Evolutionary conservation across 2,113 vertebrate species (phyloP).

Genomic region (Ageneiosus marmoratus): DNA sequence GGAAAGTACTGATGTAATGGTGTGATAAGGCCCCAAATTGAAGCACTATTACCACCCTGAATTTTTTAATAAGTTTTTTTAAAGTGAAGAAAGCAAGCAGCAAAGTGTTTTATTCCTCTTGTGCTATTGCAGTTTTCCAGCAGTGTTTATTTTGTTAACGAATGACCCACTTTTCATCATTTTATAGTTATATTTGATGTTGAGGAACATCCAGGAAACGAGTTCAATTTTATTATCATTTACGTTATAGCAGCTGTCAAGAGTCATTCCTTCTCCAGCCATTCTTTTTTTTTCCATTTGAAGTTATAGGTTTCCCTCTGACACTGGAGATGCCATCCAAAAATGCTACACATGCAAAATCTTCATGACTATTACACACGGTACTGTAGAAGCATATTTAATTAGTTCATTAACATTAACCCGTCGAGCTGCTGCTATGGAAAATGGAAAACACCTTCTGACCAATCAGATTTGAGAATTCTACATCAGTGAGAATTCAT

Average conservation of each 20-base stretch:
- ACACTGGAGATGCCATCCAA: neutral
- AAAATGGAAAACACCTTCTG: neutral
- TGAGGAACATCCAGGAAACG: neutral
- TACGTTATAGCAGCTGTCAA: neutral
- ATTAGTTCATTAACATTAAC: too few relatives aligned
- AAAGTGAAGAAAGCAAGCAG: neutral
- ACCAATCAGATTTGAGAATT: neutral
- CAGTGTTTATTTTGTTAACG: neutral
- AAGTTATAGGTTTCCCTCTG: neutral
- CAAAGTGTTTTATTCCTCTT: neutral
- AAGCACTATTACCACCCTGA: neutral
- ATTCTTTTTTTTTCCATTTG: neutral
- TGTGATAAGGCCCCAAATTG: neutral
- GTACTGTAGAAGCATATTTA: neutral
- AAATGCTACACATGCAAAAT: neutral
- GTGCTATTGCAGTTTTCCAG: neutral
- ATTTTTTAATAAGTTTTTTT: neutral
- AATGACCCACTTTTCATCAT: neutral
- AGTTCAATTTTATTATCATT: neutral
- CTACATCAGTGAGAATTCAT: neutral
- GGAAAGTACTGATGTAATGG: neutral
- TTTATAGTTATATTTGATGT: neutral
- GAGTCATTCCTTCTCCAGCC: neutral
- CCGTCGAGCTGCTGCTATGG: neutral
- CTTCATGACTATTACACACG: neutral